Conservation (phyloP, 2,888 invertebrate species). For the Drosophila paucipuncta region DNA sequence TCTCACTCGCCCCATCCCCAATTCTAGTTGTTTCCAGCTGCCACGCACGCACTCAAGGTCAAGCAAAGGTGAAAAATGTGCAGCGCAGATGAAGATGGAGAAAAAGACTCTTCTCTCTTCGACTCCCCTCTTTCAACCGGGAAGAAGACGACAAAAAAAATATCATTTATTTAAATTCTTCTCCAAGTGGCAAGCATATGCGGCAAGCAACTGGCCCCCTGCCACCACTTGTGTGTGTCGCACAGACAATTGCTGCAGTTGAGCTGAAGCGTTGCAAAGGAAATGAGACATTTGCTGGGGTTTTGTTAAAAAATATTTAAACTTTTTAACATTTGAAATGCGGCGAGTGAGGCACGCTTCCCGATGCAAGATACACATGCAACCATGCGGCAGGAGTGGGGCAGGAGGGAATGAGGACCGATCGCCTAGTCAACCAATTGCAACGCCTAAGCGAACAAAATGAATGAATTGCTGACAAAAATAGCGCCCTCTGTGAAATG, state of each 20-base stretch:
- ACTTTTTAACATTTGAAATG: slow-evolving; percentile 78
- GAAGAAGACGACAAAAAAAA: slow-evolving; percentile 33
- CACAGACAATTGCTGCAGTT: slow-evolving; percentile 70
- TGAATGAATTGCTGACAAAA: slow-evolving; percentile 77
- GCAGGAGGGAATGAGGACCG: slow-evolving; percentile 16
- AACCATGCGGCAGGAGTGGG: not conserved
- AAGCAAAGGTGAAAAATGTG: slow-evolving; percentile 80
- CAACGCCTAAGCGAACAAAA: slow-evolving; percentile 54
- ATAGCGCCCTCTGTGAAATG: slow-evolving; percentile 58
- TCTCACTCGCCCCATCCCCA: not conserved
- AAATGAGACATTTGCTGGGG: slow-evolving; percentile 77
- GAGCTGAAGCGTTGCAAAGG: slow-evolving; percentile 53
- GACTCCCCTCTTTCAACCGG: slow-evolving; percentile 32
- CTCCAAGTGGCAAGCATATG: slow-evolving; percentile 63
- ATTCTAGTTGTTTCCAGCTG: slow-evolving; percentile 39
- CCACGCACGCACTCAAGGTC: slow-evolving; percentile 70
- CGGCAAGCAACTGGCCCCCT: slow-evolving; percentile 14
- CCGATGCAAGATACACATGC: slow-evolving; percentile 23
- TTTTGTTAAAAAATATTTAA: slow-evolving; percentile 70
- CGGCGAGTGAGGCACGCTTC: slow-evolving; percentile 66
- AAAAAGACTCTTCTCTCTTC: slow-evolving; percentile 5
- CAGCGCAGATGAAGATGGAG: slow-evolving; percentile 59
- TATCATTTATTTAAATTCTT: slow-evolving; percentile 67
- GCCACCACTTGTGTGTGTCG: slow-evolving; percentile 37
- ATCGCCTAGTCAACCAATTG: slow-evolving; percentile 55